phyloP scores from a whole-genome alignment of 2,113 vertebrate species.

The Otolemur garnettii region DNA sequence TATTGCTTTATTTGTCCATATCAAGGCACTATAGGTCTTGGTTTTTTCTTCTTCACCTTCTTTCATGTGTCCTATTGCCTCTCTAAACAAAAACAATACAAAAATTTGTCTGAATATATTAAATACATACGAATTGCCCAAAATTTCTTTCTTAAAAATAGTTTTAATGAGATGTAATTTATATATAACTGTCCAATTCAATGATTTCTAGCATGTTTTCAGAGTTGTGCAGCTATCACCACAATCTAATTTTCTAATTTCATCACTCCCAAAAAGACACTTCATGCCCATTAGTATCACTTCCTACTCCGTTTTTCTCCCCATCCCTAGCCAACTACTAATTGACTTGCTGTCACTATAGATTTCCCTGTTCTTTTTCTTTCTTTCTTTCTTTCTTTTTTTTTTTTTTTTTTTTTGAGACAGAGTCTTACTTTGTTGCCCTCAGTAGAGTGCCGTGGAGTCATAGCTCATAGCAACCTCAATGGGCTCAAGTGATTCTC shows the following conservation, averaged over 20 bases:
- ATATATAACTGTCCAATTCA: not conserved
- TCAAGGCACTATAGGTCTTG: conserved; percentile 96
- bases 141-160: conserved; percentile 56
- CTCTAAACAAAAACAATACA: conserved; percentile 88
- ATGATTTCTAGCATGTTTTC: not conserved
- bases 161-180: conserved; percentile 9
- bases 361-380: not conserved
- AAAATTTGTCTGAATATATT: conserved; percentile 64
- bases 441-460: too few species aligned
- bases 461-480: too few species aligned
- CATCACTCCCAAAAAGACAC: not conserved
- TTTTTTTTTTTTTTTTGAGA: too few species aligned
- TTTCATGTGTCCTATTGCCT: conserved; percentile 97
- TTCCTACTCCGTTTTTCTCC: not conserved
- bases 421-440: too few species aligned
- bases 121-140: conserved; percentile 50
- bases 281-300: not conserved
- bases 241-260: conserved; percentile 12
- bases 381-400: too few species aligned
- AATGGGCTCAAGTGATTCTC: too few species aligned
- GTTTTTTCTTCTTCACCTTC: conserved; percentile 99
- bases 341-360: not conserved
- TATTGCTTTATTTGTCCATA: conserved; percentile 94
- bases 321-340: not conserved
- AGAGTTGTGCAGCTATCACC: not conserved